Percentiles rank a stretch among this genome's conserved stretches.
These are phyloP conservation scores for Araneus ventricosus DNA, from an alignment of 1,140 invertebrate species.

Conservation along the genomic window DNA sequence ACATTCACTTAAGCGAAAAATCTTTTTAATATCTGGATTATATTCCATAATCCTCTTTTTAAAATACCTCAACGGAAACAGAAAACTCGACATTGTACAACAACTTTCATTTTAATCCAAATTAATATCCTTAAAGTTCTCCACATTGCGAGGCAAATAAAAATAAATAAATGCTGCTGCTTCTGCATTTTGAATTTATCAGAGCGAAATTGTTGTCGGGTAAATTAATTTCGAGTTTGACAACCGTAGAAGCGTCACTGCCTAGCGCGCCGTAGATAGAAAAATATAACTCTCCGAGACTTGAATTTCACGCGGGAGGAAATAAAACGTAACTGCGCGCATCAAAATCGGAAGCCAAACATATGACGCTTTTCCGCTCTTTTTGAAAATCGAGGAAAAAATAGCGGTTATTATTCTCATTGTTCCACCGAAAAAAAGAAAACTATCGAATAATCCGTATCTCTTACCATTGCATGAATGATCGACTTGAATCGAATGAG, in stretches of 20 bases:
- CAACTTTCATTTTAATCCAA: not conserved
- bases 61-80: not conserved
- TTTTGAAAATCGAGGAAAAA: constrained; percentile 17
- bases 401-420: constrained; percentile 70
- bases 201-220: not conserved
- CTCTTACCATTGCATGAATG: constrained; percentile 67
- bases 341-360: constrained; percentile 53
- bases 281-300: constrained; percentile 5
- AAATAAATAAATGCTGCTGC: not conserved
- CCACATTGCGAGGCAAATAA: not conserved
- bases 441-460: constrained; percentile 68
- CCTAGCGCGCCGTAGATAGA: not conserved
- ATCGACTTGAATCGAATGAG: constrained; percentile 64
- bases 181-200: constrained; percentile 14
- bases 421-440: constrained; percentile 38
- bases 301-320: constrained; percentile 1
- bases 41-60: not conserved
- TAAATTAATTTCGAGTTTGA: constrained; percentile 22
- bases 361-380: not conserved
- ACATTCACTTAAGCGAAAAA: not conserved
- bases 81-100: not conserved
- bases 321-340: constrained; percentile 7
- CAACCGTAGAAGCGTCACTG: not conserved
- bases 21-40: not conserved
- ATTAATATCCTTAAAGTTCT: not conserved